Base-by-base conservation (phyloP, 2,113 vertebrate genomes). In the Ophthalmolycus amberensis region DNA sequence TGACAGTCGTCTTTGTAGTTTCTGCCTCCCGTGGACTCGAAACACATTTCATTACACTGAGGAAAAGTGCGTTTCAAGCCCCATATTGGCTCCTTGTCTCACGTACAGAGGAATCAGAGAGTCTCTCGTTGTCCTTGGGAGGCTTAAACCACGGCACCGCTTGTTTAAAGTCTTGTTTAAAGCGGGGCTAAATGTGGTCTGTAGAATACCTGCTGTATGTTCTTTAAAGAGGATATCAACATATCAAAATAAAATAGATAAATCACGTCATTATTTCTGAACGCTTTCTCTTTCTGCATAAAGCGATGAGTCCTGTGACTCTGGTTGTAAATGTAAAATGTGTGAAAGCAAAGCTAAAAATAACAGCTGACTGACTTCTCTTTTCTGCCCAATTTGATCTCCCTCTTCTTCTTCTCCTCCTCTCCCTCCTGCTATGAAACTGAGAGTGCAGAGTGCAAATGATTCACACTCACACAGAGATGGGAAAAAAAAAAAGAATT, bases 311-410 rank as follows among this genome's bases (percentile, higher is more conserved):
- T 32, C 71, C 38, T 74, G 16, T 1, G 46, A 42, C 44, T 75
- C 32, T 7, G 5, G 12, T 42, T 70, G 29, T 54, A 59, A 58
- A 69, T 46, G 78, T 56, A 7, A 63, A 71, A 16, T 14, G 69
- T 86, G 83, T 86, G 81, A 84, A 82, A 85, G 48, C 34, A 3
- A 44, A 68, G 48, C 83, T 84, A 84, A 90, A 88, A 81, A 85
- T 85, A 83, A 73, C 2, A 73, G 40, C 27, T 0, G 66, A 32
- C 48, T 75, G 59, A 71, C 58, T 79, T 77, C 66, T 77, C 50
- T 27, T 56, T 70, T 62, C 79, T 66, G 67, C 52, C 52, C 25
- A 79, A 58, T 74, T 85, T 83, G 48, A 79, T 84, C 65, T 81
- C 59, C 5, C 56, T 63, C 62, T 48, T 6, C 66, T n/a, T 46